Evolutionary conservation across 2,113 vertebrate species (phyloP).

Genomic region (Chitala chitala): DNA sequence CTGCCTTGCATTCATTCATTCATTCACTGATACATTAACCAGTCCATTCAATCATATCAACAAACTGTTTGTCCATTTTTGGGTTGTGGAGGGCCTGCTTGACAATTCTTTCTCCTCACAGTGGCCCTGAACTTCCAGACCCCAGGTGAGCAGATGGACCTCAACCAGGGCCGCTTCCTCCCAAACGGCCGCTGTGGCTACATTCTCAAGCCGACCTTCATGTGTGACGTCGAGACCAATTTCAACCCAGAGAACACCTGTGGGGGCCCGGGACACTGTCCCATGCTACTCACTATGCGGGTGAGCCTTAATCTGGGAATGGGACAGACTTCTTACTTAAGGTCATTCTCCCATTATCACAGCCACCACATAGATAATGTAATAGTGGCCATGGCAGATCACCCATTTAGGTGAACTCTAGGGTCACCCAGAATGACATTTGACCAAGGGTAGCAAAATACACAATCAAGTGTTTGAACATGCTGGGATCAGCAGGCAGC

Average conservation of each 20-base stretch:
- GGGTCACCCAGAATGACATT: too few relatives aligned
- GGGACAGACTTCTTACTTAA: background rate
- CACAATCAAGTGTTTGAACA: too few relatives aligned
- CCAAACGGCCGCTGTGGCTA: constrained; percentile 79
- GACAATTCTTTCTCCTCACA: constrained; percentile 40
- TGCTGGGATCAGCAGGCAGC: too few relatives aligned
- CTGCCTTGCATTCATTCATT: too few relatives aligned
- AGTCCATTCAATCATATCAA: too few relatives aligned
- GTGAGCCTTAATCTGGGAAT: constrained; percentile 37
- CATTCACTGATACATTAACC: too few relatives aligned
- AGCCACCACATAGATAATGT: too few relatives aligned
- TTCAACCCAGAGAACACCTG: constrained; percentile 73
- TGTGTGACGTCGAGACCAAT: constrained; percentile 52
- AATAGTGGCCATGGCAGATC: too few relatives aligned
- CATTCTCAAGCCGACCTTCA: constrained; percentile 75
- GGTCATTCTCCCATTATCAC: background rate
- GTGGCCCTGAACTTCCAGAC: constrained; percentile 97
- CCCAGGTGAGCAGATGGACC: constrained; percentile 82
- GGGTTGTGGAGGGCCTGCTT: too few relatives aligned
- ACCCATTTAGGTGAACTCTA: too few relatives aligned
- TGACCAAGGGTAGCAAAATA: too few relatives aligned
- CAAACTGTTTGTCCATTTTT: too few relatives aligned
- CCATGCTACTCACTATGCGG: constrained; percentile 64
- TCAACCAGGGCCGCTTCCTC: constrained; percentile 82
- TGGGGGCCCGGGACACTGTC: constrained; percentile 59